Evolutionary conservation across 2,113 vertebrate genomes (phyloP).

Genomic region (Actenoides hombroni): DNA sequence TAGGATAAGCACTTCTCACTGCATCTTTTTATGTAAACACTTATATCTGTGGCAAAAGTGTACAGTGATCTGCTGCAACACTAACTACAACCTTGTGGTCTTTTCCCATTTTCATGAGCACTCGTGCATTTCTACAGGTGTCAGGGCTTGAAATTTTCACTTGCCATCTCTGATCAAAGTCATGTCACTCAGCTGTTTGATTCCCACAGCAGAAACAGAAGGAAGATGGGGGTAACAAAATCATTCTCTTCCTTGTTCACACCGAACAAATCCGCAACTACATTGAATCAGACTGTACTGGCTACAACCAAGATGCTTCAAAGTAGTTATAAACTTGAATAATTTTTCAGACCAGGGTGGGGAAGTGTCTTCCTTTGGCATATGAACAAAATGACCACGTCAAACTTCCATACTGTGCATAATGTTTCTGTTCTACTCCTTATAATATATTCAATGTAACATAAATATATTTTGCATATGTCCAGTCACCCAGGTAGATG

Average conservation of each 20-base stretch:
- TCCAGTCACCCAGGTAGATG: not conserved
- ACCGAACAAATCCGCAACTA: not conserved
- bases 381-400: not conserved
- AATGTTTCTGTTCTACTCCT: not conserved
- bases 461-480: not conserved
- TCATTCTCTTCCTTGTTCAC: not conserved
- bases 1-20: not conserved
- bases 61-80: not conserved
- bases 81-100: not conserved
- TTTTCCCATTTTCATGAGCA: not conserved
- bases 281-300: not conserved
- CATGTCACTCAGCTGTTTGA: not conserved
- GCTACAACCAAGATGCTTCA: not conserved
- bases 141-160: not conserved
- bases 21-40: not conserved
- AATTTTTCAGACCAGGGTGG: not conserved
- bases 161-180: not conserved
- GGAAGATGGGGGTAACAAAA: not conserved
- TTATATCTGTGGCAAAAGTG: not conserved
- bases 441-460: not conserved
- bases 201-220: not conserved
- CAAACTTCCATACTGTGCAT: not conserved
- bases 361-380: not conserved
- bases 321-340: not conserved
- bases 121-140: not conserved